Conservation (phyloP, 2,888 invertebrate species). For the Cabera pusaria region DNA sequence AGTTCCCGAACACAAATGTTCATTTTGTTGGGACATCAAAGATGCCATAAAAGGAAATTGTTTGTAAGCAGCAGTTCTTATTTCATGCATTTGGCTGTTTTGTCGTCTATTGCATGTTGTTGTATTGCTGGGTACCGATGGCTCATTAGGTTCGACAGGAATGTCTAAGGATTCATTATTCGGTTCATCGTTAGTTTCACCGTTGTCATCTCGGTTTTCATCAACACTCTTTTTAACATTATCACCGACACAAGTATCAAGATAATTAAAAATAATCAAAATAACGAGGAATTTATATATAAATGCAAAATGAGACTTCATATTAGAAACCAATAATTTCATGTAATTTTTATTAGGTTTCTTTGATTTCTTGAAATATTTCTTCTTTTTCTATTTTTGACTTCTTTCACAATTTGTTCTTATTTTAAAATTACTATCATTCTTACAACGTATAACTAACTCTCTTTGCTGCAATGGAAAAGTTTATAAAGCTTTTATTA, state of each 20-base stretch:
- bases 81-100: constrained; percentile 64
- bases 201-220: constrained; percentile 59
- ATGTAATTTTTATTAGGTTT: too few relatives aligned
- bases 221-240: constrained; percentile 68
- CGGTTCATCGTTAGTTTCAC: constrained; percentile 56
- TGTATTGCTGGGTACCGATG: background rate
- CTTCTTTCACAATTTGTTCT: too few relatives aligned
- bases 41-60: constrained; percentile 72
- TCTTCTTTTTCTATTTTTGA: too few relatives aligned
- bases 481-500: too few relatives aligned
- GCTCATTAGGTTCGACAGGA: constrained; percentile 36
- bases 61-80: constrained; percentile 45
- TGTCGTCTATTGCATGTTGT: constrained; percentile 54
- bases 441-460: too few relatives aligned
- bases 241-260: constrained; percentile 45
- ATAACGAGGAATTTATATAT: constrained; percentile 46
- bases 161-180: constrained; percentile 65
- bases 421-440: too few relatives aligned
- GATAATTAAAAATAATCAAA: constrained; percentile 43
- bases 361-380: too few relatives aligned
- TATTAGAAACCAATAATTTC: constrained; percentile 21
- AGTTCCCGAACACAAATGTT: constrained; percentile 66
- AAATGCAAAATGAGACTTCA: constrained; percentile 33
- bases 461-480: too few relatives aligned
- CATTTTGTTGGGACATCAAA: constrained; percentile 64